Percentiles rank a stretch among this genome's conserved stretches.
Conservation (phyloP, 1,140 invertebrate species). For the Calliphora vicina region DNA sequence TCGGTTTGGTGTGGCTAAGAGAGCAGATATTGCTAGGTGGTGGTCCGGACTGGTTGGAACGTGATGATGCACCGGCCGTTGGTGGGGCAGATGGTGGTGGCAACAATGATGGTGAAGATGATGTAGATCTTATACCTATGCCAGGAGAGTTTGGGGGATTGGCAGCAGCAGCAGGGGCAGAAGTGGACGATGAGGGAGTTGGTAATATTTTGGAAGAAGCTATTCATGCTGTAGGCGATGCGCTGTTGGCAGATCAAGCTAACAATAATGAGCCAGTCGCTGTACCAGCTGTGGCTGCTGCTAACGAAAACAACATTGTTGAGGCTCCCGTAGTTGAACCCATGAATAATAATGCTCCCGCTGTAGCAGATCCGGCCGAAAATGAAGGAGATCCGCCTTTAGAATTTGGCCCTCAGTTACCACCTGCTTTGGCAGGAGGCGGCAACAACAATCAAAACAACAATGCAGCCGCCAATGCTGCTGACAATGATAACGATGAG, state of each 20-base stretch:
- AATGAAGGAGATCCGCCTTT: slow-evolving; percentile 42
- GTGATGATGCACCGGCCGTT: slow-evolving; percentile 66
- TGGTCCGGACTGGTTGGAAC: slow-evolving; percentile 92
- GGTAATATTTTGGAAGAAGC: slow-evolving; percentile 49
- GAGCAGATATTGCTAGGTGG: slow-evolving; percentile 98
- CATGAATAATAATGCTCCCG: slow-evolving; percentile 52
- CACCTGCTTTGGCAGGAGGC: slow-evolving; percentile 35
- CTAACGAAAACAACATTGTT: slow-evolving; percentile 55
- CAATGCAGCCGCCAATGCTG: slow-evolving; percentile 53
- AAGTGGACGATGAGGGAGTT: slow-evolving; percentile 56
- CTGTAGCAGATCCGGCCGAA: slow-evolving; percentile 44
- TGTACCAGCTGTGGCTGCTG: slow-evolving; percentile 47
- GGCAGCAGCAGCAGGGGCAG: slow-evolving; percentile 35
- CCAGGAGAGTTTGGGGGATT: not conserved
- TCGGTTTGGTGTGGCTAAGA: slow-evolving; percentile 94
- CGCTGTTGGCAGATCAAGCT: slow-evolving; percentile 44
- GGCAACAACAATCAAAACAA: slow-evolving; percentile 43
- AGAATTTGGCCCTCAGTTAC: slow-evolving; percentile 36
- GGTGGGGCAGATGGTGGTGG: slow-evolving; percentile 50
- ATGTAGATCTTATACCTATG: slow-evolving; percentile 59
- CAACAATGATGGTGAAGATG: slow-evolving; percentile 49
- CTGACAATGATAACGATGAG: slow-evolving; percentile 72
- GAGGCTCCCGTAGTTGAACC: slow-evolving; percentile 45
- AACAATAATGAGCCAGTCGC: slow-evolving; percentile 45
- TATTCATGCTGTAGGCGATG: slow-evolving; percentile 22